phyloP scores from a whole-genome alignment of 2,113 vertebrate species.

The Dicrurus megarhynchus region DNA sequence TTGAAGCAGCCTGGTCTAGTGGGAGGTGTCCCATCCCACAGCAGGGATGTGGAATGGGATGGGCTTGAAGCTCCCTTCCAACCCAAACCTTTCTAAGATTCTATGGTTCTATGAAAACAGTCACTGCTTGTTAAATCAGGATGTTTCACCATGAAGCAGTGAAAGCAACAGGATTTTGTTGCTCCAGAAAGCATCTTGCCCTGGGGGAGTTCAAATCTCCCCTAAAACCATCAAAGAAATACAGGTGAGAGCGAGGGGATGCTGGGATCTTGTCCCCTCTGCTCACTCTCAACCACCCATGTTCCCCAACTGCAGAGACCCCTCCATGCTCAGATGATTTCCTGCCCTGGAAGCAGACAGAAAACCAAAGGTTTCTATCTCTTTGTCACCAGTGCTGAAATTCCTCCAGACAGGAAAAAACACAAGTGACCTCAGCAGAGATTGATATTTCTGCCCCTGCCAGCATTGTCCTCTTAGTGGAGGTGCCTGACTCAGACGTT shows the following conservation, averaged over 20 bases:
- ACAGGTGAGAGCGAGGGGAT: not conserved
- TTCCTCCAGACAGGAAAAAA: not conserved
- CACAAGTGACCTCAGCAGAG: not conserved
- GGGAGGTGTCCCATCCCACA: not conserved
- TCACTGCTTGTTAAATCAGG: not conserved
- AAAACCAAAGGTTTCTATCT: not conserved
- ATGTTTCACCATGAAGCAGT: accelerated
- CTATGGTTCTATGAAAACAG: not conserved
- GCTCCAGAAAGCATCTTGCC: not conserved
- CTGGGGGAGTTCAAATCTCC: not conserved
- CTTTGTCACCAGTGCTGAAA: not conserved
- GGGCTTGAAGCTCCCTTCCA: not conserved
- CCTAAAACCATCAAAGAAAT: not conserved
- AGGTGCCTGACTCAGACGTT: not conserved
- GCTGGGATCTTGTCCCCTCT: not conserved
- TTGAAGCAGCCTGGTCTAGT: not conserved
- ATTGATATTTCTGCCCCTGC: not conserved
- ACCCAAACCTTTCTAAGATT: not conserved
- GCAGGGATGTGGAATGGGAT: not conserved
- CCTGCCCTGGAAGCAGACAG: not conserved
- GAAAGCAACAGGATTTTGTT: not conserved
- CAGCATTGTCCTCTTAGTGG: not conserved
- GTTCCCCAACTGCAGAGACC: accelerated
- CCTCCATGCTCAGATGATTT: not conserved
- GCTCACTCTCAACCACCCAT: not conserved